Conservation (phyloP, 2,113 vertebrate species). For the Anhinga rufa region DNA sequence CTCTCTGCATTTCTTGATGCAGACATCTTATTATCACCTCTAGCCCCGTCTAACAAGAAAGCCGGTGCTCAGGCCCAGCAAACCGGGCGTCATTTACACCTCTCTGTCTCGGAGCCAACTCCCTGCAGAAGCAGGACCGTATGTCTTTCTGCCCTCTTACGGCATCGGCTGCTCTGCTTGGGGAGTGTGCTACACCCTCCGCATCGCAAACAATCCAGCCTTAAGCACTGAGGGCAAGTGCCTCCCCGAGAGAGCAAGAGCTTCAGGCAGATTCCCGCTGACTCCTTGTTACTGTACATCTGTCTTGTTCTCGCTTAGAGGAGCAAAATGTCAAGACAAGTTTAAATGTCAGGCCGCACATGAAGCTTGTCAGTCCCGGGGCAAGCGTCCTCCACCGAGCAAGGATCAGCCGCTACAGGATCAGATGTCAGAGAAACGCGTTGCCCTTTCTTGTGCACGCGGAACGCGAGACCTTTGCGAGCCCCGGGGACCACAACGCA, state of each 20-base stretch:
- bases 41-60: background rate
- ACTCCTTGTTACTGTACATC: background rate
- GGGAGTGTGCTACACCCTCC: accelerated
- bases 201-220: background rate
- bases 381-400: background rate
- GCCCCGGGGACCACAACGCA: background rate
- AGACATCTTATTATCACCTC: background rate
- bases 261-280: background rate
- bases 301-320: background rate
- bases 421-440: accelerated
- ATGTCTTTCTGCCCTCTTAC: background rate
- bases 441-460: background rate
- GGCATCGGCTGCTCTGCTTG: background rate
- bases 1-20: background rate
- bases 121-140: background rate
- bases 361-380: background rate
- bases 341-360: background rate
- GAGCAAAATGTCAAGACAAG: background rate
- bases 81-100: background rate
- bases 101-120: background rate
- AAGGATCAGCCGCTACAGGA: background rate
- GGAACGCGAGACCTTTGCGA: accelerated
- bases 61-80: background rate
- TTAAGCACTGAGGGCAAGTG: background rate
- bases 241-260: background rate